These are phyloP conservation scores for Chionodraco myersi DNA, from an alignment of 2,113 vertebrate species.

Conservation along the genomic window DNA sequence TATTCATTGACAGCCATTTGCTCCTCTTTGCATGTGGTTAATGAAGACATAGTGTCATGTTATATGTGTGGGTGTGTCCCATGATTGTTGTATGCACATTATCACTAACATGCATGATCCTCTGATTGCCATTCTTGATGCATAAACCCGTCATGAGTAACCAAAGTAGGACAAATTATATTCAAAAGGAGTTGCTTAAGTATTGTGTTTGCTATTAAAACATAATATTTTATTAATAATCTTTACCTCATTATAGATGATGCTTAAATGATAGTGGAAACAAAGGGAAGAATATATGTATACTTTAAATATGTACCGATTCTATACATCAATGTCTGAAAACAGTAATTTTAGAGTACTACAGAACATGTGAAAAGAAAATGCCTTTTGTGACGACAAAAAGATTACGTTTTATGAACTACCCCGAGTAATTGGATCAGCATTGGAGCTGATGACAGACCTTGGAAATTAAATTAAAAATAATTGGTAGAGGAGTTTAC, in stretches of 20 bases:
- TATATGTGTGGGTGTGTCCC: conserved; percentile 18
- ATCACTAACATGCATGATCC: conserved; percentile 34
- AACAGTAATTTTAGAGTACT: neutral
- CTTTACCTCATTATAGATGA: neutral
- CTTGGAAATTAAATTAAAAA: neutral
- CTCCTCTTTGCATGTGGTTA: conserved; percentile 8
- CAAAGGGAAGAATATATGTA: neutral
- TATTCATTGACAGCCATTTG: conserved; percentile 32
- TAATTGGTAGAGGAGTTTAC: neutral
- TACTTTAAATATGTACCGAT: neutral
- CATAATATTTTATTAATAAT: neutral
- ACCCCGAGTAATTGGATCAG: neutral
- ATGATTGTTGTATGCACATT: conserved; percentile 31
- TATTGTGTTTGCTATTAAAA: neutral
- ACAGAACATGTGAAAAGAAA: neutral
- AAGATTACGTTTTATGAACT: neutral
- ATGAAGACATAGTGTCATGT: neutral
- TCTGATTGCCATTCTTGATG: neutral
- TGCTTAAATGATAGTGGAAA: neutral
- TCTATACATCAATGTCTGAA: neutral
- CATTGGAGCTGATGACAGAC: neutral
- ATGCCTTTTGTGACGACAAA: neutral
- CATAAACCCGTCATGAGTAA: neutral
- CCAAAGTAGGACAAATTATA: neutral
- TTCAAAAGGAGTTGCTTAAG: neutral